A percentile compares a stretch with the other conserved stretches of the same genome.
Conservation (phyloP, 2,888 invertebrate species). For the Drosophila fulvimacula region DNA sequence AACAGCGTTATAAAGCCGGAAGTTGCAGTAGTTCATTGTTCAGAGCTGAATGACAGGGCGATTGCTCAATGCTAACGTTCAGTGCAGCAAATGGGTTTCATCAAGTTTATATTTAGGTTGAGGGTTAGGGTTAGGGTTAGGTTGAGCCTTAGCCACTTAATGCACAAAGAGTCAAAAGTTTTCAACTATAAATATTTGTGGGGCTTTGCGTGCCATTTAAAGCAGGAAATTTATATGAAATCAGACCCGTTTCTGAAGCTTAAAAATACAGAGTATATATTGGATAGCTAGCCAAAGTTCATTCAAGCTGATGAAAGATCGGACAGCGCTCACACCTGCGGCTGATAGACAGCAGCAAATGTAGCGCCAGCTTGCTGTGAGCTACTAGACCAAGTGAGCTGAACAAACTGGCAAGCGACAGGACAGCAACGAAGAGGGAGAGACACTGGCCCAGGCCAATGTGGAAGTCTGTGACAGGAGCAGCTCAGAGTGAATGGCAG, state of each 20-base stretch:
- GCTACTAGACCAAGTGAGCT: slow-evolving; percentile 28
- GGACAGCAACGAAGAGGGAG: background rate
- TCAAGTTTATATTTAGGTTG: background rate
- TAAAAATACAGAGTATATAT: background rate
- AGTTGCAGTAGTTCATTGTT: slow-evolving; percentile 50
- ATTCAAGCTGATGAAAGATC: slow-evolving; percentile 72
- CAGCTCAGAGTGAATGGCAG: slow-evolving; percentile 68
- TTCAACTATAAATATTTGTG: background rate
- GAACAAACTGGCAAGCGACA: slow-evolving; percentile 12
- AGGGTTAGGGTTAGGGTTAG: background rate
- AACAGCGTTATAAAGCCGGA: slow-evolving; percentile 68
- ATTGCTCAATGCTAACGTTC: background rate
- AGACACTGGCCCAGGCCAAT: slow-evolving; percentile 8
- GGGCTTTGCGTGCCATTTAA: background rate
- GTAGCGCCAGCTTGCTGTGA: slow-evolving; percentile 26
- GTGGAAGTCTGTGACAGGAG: slow-evolving; percentile 38
- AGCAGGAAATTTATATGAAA: background rate
- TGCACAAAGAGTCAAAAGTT: background rate
- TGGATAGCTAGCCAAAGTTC: slow-evolving; percentile 58
- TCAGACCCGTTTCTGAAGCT: background rate
- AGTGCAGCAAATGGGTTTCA: background rate
- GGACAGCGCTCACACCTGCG: slow-evolving; percentile 65
- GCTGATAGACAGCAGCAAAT: slow-evolving; percentile 47
- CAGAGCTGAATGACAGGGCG: slow-evolving; percentile 16
- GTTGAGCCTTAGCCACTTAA: background rate